phyloP scores from a whole-genome alignment of 2,888 invertebrate species.

The Plagodis pulveraria region DNA sequence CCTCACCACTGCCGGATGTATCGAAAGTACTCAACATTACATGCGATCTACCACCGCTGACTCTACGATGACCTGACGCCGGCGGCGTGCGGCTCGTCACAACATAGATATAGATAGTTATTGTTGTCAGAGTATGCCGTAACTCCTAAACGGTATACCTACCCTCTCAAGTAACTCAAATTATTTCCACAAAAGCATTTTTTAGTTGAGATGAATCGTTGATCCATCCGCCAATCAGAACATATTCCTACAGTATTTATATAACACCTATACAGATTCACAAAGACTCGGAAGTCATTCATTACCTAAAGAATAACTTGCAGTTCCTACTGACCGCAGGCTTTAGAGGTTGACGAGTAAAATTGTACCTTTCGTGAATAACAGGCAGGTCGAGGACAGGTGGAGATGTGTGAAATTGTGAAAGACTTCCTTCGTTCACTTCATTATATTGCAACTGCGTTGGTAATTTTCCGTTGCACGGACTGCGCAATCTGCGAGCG shows the following conservation, averaged over 20 bases:
- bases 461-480: conserved; percentile 35
- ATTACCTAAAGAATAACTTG: conserved; percentile 35
- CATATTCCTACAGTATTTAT: conserved; percentile 4
- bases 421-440: conserved; percentile 36
- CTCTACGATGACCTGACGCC: not conserved
- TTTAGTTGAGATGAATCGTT: conserved; percentile 11
- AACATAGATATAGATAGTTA: not conserved
- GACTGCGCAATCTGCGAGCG: conserved; percentile 14
- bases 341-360: conserved; percentile 39
- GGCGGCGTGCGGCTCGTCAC: conserved; percentile 1
- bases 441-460: conserved; percentile 12
- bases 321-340: conserved; percentile 38
- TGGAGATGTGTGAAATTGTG: conserved; percentile 38
- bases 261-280: conserved; percentile 2
- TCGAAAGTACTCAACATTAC: conserved; percentile 74
- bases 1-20: conserved; percentile 77
- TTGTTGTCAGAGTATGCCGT: conserved; percentile 22
- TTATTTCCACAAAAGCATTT: conserved; percentile 20
- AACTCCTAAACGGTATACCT: conserved; percentile 16
- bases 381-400: conserved; percentile 36
- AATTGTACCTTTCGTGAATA: conserved; percentile 41
- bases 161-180: conserved; percentile 22
- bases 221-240: conserved; percentile 5
- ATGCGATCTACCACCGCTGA: conserved; percentile 46
- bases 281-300: conserved; percentile 38